Base-by-base conservation (phyloP, 1,140 invertebrate genomes). In the Ptiloglossa arizonensis region DNA sequence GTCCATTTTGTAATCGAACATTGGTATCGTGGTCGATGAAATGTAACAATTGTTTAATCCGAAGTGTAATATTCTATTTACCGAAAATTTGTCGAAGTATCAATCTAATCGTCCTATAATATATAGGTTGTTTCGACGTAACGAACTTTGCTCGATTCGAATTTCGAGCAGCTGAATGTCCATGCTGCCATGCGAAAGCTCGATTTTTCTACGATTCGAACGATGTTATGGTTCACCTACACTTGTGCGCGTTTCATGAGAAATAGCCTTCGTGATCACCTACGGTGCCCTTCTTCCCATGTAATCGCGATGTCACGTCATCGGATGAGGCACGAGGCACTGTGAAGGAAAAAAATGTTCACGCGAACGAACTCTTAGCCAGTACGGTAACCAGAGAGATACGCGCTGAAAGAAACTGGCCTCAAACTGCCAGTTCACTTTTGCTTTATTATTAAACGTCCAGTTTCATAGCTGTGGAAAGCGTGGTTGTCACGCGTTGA, bases 241-340 rank as follows among this genome's bases (percentile, higher is more conserved):
- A 27, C 32, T 48, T 2, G 41, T 5, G 44, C 66, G 59, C 52
- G 73, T 60, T 59, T 59, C 73, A 41, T 22, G 66, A 69, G 73
- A 76, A 69, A 41, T 71, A 78, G 78, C 67, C 80, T 87, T 87
- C 73, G 83, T 50, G 81, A 87, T 88, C 80, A 73, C 63, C 67
- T 60, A 66, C 52, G 70, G 83, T 75, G 83, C 76, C 79, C 73
- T 82, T 63, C 87, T 87, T 89, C 84, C 87, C 87, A 87, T 90
- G 89, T 89, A 90, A 90, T 90, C 89, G 87, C 85, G 78, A 89
- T 90, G 88, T 88, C 82, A 88, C 87, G 88, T 86, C 71, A 62
- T 72, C 67, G 76, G 80, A 84, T 80, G 68, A 81, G 82, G 80
- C 87, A 85, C 83, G 87, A 82, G 86, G 80, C 82, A 74, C 57